Conservation (phyloP, 2,113 vertebrate species). For the Cyrtonyx montezumae region DNA sequence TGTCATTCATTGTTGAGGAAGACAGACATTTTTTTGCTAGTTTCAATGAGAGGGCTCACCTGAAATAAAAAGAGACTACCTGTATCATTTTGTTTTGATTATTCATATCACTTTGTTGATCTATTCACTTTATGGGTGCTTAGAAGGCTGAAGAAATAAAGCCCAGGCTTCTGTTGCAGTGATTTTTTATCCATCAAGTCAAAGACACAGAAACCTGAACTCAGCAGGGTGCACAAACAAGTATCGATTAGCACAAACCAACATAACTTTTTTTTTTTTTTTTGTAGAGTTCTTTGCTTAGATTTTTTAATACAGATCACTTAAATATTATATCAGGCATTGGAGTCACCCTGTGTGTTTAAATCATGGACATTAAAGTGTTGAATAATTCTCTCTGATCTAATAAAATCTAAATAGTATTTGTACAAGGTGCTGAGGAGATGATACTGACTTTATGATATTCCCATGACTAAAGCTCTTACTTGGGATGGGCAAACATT, state of each 20-base stretch:
- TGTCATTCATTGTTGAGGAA: background rate
- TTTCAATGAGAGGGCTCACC: background rate
- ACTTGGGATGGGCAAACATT: background rate
- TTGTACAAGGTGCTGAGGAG: background rate
- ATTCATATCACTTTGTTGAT: background rate
- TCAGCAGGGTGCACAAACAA: accelerated
- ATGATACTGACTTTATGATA: background rate
- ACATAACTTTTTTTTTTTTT: background rate
- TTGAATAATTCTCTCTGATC: background rate
- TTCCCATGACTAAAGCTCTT: background rate
- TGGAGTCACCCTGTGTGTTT: background rate
- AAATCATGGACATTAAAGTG: background rate
- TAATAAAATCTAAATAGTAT: background rate
- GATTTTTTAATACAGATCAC: background rate
- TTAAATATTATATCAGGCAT: background rate
- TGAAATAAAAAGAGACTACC: background rate
- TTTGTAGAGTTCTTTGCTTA: background rate
- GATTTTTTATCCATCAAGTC: background rate
- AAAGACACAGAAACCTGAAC: background rate
- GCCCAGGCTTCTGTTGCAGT: accelerated
- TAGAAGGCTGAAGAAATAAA: background rate
- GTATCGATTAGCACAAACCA: background rate
- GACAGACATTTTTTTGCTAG: background rate
- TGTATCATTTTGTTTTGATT: background rate
- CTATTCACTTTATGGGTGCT: background rate